Evolutionary conservation across 1,140 invertebrate species (phyloP), one percentile per base, ranked within the genome.

Genomic region (Drosophila bocki): DNA sequence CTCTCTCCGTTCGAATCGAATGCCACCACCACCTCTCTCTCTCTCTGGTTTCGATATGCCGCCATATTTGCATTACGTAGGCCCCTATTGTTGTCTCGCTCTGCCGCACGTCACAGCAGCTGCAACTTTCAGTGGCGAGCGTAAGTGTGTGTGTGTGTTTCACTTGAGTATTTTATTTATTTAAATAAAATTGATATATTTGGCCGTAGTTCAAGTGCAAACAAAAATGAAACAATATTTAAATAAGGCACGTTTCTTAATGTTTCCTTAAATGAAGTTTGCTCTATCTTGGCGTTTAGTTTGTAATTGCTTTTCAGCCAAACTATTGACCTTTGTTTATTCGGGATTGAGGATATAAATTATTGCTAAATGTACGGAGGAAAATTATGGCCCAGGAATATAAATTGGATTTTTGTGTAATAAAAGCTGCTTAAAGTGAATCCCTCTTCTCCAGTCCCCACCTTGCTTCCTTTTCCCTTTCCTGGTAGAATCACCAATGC

Each of bases 11-110:
- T 83, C 53, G 53, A 56, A 56, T 69, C 80, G 74, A 67, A 67
- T 47, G 42, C 63, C 58, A 37, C 54, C 35, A 33, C 76, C 78
- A 56, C 62, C 58, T 45, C 62, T 57, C 65, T 51, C 53, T 62
- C 60, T 57, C 65, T 59, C 53, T 63, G 60, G 82, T 85, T 78
- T 85, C 77, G 77, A 70, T 65, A 79, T 88, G 86, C 86, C 85
- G 85, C 85, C 85, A 90, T 90, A 86, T 90, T 90, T 90, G 82
- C 86, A 85, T 83, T 83, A 83, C 84, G 84, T 88, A 74, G 78
- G 57, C 62, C 62, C 54, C 60, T 69, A 61, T 53, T 74, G 86
- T 91, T 86, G 59, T 90, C 85, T 74, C 82, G 39, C 71, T 90
- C 67, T 72, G 29, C 29, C 83, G 26, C 75, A 78, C 57, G 60